Evolutionary conservation across 2,113 vertebrate species (phyloP).

Genomic region (Bettongia penicillata): DNA sequence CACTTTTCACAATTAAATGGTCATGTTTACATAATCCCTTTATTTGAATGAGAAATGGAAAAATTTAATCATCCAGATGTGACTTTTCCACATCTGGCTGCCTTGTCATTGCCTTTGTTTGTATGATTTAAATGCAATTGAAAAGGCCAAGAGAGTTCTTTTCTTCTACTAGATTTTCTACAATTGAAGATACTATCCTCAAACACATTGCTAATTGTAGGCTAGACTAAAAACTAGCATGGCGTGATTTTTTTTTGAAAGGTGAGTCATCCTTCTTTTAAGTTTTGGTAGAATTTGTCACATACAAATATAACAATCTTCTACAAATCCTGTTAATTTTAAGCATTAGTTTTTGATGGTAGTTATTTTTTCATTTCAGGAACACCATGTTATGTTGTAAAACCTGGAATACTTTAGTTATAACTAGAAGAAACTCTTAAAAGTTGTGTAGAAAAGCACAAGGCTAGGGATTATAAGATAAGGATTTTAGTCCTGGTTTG

Average conservation of each 20-base stretch:
- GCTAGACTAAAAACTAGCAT: neutral
- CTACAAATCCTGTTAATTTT: neutral
- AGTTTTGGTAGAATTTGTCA: neutral
- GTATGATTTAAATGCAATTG: neutral
- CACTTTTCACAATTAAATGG: conserved; percentile 4
- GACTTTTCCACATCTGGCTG: neutral
- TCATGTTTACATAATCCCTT: neutral
- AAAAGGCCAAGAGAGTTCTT: neutral
- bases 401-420: neutral
- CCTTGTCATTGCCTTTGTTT: neutral
- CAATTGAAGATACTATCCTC: conserved; percentile 1
- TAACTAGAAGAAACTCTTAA: neutral
- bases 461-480: neutral
- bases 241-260: neutral
- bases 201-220: neutral
- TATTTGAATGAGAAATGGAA: conserved; percentile 1
- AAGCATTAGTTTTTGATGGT: neutral
- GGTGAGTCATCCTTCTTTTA: neutral
- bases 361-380: neutral
- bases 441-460: neutral
- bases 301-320: neutral
- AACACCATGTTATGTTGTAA: neutral
- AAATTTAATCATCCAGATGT: neutral
- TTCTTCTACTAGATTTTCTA: neutral
- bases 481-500: neutral